Percentiles rank a stretch among this genome's conserved stretches.
phyloP scores from a whole-genome alignment of 2,888 invertebrate species.

The Malacosoma neustria region DNA sequence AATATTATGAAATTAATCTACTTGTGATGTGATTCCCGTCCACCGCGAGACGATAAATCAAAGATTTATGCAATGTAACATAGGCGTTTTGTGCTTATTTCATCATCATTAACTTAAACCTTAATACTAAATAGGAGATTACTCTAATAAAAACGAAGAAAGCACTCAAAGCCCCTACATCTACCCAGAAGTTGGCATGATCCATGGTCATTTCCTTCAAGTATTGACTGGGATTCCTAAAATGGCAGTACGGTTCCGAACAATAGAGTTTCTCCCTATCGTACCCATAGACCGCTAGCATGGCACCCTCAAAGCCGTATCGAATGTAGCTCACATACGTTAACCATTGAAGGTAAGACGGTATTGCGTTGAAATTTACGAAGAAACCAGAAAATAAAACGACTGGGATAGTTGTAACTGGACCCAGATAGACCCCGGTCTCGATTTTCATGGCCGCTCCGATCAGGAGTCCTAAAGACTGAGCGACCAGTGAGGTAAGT shows the following conservation, averaged over 20 bases:
- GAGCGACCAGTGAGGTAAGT: constrained; percentile 92
- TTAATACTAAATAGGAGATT: constrained; percentile 87
- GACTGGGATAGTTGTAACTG: constrained; percentile 93
- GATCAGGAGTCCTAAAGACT: constrained; percentile 92
- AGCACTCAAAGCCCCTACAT: constrained; percentile 85
- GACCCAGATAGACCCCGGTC: constrained; percentile 85
- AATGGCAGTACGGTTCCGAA: constrained; percentile 88
- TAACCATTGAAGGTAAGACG: constrained; percentile 90
- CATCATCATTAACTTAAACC: constrained; percentile 82
- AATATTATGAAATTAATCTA: no score
- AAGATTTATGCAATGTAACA: no score
- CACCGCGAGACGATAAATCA: no score
- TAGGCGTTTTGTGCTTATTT: constrained; percentile 59
- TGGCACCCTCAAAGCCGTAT: constrained; percentile 94
- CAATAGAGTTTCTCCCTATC: constrained; percentile 88
- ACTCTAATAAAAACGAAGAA: constrained; percentile 87
- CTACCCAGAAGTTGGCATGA: constrained; percentile 85
- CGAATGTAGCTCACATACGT: constrained; percentile 91
- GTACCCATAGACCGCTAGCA: constrained; percentile 93
- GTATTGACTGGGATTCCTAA: constrained; percentile 86
- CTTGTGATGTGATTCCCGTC: no score
- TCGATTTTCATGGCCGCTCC: constrained; percentile 94
- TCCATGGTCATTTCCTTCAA: constrained; percentile 91
- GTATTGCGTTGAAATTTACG: constrained; percentile 93
- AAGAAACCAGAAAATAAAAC: constrained; percentile 96